Evolutionary conservation across 2,888 invertebrate genomes (phyloP).

Genomic region (Lepidocyrtoides sp.): DNA sequence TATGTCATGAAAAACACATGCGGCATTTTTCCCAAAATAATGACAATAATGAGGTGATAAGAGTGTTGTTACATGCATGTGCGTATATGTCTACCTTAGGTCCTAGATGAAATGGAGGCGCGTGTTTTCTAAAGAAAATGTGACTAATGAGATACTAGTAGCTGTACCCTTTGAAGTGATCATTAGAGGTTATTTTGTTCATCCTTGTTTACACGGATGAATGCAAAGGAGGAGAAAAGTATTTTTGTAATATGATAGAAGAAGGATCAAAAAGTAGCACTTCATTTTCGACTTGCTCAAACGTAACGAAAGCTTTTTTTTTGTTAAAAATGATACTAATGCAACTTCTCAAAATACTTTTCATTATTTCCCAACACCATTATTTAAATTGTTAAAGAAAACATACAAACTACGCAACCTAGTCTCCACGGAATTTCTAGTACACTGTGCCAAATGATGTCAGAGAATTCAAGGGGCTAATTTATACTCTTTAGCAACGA

Average conservation of each 20-base stretch:
- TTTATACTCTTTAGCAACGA: not conserved
- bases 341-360: no score
- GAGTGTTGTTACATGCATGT: not conserved
- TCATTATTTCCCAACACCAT: no score
- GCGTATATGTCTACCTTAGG: no score
- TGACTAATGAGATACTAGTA: constrained; percentile 71
- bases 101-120: constrained; percentile 14
- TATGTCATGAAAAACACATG: not conserved
- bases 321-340: no score
- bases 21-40: not conserved
- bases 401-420: not conserved
- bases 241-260: constrained; percentile 23
- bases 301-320: not conserved
- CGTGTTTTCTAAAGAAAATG: constrained; percentile 39
- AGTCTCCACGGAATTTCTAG: not conserved
- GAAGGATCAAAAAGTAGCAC: constrained; percentile 17
- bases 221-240: not conserved
- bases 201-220: constrained; percentile 53
- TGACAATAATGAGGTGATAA: not conserved
- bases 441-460: not conserved
- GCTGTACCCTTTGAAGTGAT: constrained; percentile 51
- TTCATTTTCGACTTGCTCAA: constrained; percentile 25
- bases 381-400: no score
- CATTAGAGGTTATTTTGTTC: constrained; percentile 61
- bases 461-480: not conserved